Evolutionary conservation across 2,888 invertebrate species (phyloP), one percentile per base, ranked within the genome.

Genomic region (Meteorus cinctellus): DNA sequence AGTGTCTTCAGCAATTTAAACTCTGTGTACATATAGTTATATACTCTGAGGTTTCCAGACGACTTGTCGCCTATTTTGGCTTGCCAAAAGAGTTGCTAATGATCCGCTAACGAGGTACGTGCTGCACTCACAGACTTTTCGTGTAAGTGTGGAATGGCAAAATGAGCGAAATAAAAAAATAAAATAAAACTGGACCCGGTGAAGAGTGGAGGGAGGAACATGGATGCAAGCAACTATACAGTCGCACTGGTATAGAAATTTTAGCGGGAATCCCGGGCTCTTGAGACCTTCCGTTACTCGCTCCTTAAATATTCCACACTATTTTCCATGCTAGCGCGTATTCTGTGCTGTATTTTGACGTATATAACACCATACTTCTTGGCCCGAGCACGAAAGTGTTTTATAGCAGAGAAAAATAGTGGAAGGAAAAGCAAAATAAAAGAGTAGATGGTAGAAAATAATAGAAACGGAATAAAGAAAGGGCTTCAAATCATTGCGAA

Each of bases 101-200:
- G 86, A 85, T 85, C 86, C 84, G 82, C 84, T 86, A 86, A 86
- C 86, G 86, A 86, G 85, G 82, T 84, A 84, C 85, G 84, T 83
- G 84, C 55, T 55, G 55, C 73, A 66, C 85, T 82, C 82, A 81
- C 80, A 81, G 76, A 76, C 73, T 80, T 81, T 78, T 72, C 60
- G 27, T 34, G 48, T 59, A 72, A 60, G 60, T 27, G 74, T 63
- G 51, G 73, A 16, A 36, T 62, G 19, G 63, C 66, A 62, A 66
- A 34, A 63, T 60, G 72, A 72, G 34, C 19, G 34, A 6, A 55
- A 70, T 55, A 59, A 55, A 34, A 63, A 41, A 31, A 31, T 63
- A n/a, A 71, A 62, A 66, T 31, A 63, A 60, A 65, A 74, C 41
- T 34, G 45, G 45, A 72, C 24, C 24, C 27, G 24, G 34, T 41